These are phyloP conservation scores for Rhinichthys osculus DNA, from an alignment of 2,797 vertebrate genomes.

Conservation along the genomic window DNA sequence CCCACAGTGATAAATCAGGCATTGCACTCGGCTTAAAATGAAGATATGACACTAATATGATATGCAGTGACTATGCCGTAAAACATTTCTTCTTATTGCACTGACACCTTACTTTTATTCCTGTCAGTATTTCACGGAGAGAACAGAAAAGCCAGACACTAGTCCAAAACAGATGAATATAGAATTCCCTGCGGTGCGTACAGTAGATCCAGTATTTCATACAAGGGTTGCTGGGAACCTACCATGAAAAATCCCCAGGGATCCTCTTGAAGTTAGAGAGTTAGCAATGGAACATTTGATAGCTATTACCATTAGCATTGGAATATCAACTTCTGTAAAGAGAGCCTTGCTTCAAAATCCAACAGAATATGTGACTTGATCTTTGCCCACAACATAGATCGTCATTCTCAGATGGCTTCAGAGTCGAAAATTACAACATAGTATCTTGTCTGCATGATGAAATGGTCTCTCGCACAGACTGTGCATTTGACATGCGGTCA, in stretches of 20 bases:
- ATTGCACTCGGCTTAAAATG: constrained; percentile 12
- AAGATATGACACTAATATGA: constrained; percentile 33
- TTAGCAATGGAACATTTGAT: not conserved
- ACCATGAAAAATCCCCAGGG: not conserved
- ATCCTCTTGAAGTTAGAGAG: not conserved
- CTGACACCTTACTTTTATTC: constrained; percentile 14
- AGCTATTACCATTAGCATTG: not conserved
- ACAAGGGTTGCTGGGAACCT: not conserved
- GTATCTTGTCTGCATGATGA: constrained; percentile 26
- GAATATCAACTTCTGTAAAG: not conserved
- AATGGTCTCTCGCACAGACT: constrained; percentile 18
- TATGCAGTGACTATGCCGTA: not conserved
- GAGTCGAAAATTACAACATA: constrained; percentile 12
- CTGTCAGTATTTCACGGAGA: not conserved
- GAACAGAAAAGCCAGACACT: too few species aligned
- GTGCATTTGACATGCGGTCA: constrained; percentile 37
- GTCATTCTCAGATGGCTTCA: not conserved
- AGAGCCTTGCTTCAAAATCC: not conserved
- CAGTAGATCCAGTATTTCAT: not conserved
- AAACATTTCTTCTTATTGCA: not conserved
- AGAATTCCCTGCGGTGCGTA: too few species aligned
- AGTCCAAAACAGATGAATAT: too few species aligned
- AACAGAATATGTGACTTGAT: not conserved
- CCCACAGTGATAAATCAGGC: constrained; percentile 6
- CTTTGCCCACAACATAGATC: not conserved